Conservation (phyloP, 2,113 vertebrate species). For the Dicaeum eximium region DNA sequence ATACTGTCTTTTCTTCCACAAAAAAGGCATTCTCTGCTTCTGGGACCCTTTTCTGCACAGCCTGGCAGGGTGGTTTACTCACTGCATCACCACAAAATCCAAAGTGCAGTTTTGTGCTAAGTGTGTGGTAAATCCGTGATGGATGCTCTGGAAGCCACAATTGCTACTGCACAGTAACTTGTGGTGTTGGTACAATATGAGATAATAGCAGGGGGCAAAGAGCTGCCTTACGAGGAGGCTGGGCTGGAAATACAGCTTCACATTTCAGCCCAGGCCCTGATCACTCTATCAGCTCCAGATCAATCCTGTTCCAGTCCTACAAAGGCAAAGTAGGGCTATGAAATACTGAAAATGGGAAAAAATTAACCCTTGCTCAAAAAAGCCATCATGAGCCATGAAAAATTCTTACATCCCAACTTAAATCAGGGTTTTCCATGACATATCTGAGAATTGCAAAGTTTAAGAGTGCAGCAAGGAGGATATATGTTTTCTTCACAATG, state of each 20-base stretch:
- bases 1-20: not conserved
- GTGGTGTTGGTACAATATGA: not conserved
- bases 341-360: not conserved
- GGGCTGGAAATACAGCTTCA: not conserved
- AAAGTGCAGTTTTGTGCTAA: not conserved
- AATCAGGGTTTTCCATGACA: not conserved
- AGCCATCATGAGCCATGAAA: not conserved
- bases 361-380: not conserved
- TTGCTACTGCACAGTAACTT: not conserved
- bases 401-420: not conserved
- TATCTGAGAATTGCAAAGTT: not conserved
- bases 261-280: not conserved
- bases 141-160: not conserved
- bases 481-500: not conserved
- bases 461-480: not conserved
- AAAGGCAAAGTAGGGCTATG: not conserved
- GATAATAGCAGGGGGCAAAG: conserved; percentile 33
- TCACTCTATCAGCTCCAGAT: not conserved
- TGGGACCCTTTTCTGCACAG: not conserved
- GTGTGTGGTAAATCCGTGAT: conserved; percentile 31
- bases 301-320: not conserved
- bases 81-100: conserved; percentile 2
- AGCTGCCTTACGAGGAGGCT: not conserved
- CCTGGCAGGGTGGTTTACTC: not conserved
- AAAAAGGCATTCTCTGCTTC: not conserved